Percentiles rank a stretch among this genome's conserved stretches.
Conservation (phyloP, 2,797 vertebrate species). For the Peromyscus aztecus region DNA sequence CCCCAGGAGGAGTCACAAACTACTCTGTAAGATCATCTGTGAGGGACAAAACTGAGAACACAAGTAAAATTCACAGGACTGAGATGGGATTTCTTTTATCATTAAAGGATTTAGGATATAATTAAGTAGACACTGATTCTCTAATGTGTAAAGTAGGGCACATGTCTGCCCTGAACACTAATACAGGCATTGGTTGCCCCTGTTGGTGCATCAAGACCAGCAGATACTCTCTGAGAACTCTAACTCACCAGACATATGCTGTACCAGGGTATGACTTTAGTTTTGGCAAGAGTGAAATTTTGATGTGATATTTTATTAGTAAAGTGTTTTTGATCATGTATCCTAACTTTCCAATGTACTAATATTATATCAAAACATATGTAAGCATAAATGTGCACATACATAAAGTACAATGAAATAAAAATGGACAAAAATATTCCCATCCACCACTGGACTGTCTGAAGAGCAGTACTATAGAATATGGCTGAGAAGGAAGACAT, state of each 20-base stretch:
- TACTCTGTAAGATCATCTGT: not conserved
- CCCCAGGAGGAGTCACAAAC: not conserved
- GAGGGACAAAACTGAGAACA: not conserved
- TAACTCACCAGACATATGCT: not conserved
- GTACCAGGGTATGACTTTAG: not conserved
- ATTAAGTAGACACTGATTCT: not conserved
- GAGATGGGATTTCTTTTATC: not conserved
- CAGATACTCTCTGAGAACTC: not conserved
- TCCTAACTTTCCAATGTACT: not conserved
- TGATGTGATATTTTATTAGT: not conserved
- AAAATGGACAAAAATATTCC: not conserved
- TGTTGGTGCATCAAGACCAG: not conserved
- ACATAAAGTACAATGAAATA: not conserved
- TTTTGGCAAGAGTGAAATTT: not conserved
- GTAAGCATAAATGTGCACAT: not conserved
- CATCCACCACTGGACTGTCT: not conserved
- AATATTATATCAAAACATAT: not conserved
- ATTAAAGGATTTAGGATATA: not conserved
- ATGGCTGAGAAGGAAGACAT: not conserved
- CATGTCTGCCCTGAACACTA: not conserved
- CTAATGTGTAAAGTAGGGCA: not conserved
- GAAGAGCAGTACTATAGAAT: not conserved
- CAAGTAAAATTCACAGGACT: not conserved
- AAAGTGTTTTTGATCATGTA: not conserved
- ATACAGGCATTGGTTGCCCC: not conserved